Percentiles rank a stretch among this genome's conserved stretches.
Conservation (phyloP, 2,797 vertebrate species). For the Moxostoma hubbsi region DNA sequence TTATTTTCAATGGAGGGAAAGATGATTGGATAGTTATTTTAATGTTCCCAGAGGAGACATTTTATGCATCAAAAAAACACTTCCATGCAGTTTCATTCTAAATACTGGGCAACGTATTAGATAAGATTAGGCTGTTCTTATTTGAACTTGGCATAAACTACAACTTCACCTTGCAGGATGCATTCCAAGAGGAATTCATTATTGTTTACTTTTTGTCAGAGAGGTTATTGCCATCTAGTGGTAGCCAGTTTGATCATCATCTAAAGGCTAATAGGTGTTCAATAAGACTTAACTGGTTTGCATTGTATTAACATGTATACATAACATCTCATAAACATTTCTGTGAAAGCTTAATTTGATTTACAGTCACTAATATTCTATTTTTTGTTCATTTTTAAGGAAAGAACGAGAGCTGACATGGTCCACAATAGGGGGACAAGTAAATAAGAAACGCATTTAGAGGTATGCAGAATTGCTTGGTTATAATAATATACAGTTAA, state of each 20-base stretch:
- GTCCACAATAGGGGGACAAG: slow-evolving; percentile 59
- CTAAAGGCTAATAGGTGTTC: neutral
- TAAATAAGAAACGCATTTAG: slow-evolving; percentile 53
- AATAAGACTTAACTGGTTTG: neutral
- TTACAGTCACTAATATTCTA: neutral
- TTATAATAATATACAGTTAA: neutral
- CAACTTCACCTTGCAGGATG: too few relatives aligned
- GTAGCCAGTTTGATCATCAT: slow-evolving; percentile 34
- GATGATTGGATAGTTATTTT: too few relatives aligned
- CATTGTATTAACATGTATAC: neutral
- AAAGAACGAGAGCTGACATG: slow-evolving; percentile 52
- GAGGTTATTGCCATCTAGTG: slow-evolving; percentile 75
- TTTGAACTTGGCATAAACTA: neutral
- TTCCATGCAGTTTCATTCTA: too few relatives aligned
- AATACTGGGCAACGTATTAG: too few relatives aligned
- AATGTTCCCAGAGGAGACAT: too few relatives aligned
- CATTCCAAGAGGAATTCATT: slow-evolving; percentile 52
- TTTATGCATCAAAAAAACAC: too few relatives aligned
- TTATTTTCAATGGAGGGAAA: too few relatives aligned
- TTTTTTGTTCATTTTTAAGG: slow-evolving; percentile 47
- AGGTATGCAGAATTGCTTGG: slow-evolving; percentile 65
- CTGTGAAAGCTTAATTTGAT: neutral
- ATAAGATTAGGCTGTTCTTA: slow-evolving; percentile 55
- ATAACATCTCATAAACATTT: neutral
- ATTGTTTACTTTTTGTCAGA: neutral